Evolutionary conservation across 2,113 vertebrate genomes (phyloP), one percentile per base, ranked within the genome.

Genomic region (Sisor rabdophorus): DNA sequence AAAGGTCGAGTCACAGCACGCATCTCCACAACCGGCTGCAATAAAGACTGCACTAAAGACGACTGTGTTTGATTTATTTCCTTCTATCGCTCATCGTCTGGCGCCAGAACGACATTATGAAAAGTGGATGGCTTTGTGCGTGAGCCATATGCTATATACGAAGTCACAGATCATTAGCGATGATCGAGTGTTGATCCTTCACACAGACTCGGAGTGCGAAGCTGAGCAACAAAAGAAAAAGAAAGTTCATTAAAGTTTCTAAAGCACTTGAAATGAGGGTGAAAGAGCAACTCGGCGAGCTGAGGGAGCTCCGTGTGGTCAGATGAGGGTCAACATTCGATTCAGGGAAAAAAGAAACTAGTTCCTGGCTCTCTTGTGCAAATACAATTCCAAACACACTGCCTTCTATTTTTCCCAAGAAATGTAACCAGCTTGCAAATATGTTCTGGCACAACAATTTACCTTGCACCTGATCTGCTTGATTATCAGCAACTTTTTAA

Each of bases 121-220:
- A 69, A 20, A 69, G 47, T 20, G 47, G 65, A 52, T 52, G 65
- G 65, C 47, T 52, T 69, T 69, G 47, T n/a, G 65, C 47, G 65
- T 69, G 65, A 69, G 48, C 65, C 65, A 69, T 69, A 52, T 69
- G 47, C 65, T 69, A 20, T 52, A 69, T 20, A 40, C 4, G 4
- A 52, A 69, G 65, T 69, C 65, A 69, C 65, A 52, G 65, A 69
- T 69, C 65, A 69, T 69, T 69, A 69, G 17, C 26, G 16, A 52
- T 52, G 65, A 69, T 69, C 28, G 65, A 69, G 65, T 69, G 65
- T 52, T 69, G 65, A 69, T 69, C 11, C 24, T 52, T 52, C 47
- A 52, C 47, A 28, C 44, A 68, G 64, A 68, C 40, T 17, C 52
- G 47, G 24, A 28, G 47, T 17, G 11, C 12, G 48, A 69, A 40